Conservation (phyloP, 2,888 invertebrate genomes). For the Zele albiditarsus region DNA sequence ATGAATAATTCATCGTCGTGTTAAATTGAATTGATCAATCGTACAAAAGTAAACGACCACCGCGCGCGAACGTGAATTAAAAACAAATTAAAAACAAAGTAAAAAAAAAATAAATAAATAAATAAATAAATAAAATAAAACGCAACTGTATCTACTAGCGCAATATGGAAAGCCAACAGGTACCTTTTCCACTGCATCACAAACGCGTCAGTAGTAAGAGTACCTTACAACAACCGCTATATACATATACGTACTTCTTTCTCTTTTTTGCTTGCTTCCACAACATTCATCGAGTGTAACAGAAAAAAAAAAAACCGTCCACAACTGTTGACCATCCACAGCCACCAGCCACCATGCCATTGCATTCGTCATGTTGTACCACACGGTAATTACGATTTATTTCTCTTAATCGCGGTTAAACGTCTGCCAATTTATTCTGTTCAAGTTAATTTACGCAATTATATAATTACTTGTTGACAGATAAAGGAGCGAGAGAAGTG, state of each 20-base stretch:
- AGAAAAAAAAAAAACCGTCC: conserved; percentile 24
- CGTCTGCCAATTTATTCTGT: conserved; percentile 68
- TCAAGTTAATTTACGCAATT: conserved; percentile 70
- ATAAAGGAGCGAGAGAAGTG: conserved; percentile 22
- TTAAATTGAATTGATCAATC: conserved; percentile 52
- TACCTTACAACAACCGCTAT: neutral
- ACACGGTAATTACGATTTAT: conserved; percentile 69
- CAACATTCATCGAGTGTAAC: neutral
- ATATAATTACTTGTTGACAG: conserved; percentile 65
- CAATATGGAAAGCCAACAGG: neutral
- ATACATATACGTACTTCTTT: neutral
- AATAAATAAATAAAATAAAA: neutral
- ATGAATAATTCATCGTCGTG: conserved; percentile 50
- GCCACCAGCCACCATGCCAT: conserved; percentile 20
- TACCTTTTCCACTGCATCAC: neutral
- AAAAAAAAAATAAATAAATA: too few species aligned
- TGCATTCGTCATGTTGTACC: conserved; percentile 49
- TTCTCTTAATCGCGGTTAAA: conserved; percentile 70
- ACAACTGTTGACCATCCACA: conserved; percentile 53
- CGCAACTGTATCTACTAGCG: neutral
- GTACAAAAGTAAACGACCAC: conserved; percentile 29
- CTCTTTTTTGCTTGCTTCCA: neutral
- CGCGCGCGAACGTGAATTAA: neutral
- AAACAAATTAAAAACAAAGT: conserved; percentile 18
- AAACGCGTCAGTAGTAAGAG: neutral